phyloP scores from a whole-genome alignment of 2,888 invertebrate species.

The Artemia sinica region DNA sequence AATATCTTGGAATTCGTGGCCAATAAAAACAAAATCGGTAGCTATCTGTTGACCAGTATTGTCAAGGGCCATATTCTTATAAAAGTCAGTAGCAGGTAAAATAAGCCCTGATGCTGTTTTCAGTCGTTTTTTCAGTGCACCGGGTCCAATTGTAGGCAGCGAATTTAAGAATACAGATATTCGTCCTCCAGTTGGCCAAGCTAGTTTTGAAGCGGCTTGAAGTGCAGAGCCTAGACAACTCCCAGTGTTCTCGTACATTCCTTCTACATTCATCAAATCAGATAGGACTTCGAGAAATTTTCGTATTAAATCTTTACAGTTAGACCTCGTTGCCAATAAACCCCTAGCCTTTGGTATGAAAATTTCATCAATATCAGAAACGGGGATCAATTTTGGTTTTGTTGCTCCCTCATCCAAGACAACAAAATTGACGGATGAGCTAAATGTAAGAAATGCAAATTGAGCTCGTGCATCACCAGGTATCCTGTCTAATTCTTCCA shows the following conservation, averaged over 20 bases:
- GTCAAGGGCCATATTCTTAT: constrained; percentile 84
- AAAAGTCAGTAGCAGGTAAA: constrained; percentile 92
- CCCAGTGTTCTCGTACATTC: constrained; percentile 48
- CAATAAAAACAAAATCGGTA: constrained; percentile 83
- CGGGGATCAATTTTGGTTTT: constrained; percentile 70
- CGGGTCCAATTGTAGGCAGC: constrained; percentile 48
- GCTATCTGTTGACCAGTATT: constrained; percentile 91
- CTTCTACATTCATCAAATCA: constrained; percentile 41
- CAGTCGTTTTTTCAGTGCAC: constrained; percentile 65
- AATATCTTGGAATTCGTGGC: constrained; percentile 80
- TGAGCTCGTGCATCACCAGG: constrained; percentile 88
- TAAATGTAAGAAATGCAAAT: constrained; percentile 83
- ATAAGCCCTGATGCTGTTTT: constrained; percentile 48
- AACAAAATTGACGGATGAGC: constrained; percentile 82
- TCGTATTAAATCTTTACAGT: constrained; percentile 54
- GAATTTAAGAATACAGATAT: constrained; percentile 84
- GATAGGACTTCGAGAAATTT: constrained; percentile 65
- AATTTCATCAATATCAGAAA: constrained; percentile 64
- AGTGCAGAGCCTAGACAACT: constrained; percentile 82
- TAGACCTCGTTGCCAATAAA: constrained; percentile 47
- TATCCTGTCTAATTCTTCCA: constrained; percentile 60
- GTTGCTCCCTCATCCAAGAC: constrained; percentile 48
- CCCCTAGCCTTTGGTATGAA: background rate
- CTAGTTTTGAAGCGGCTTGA: constrained; percentile 74
- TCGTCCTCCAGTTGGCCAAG: constrained; percentile 80